Evolutionary conservation across 37 sponge, comb jelly and placozoan genomes (phyloP).

Genomic region (Aplysina aerophoba): DNA sequence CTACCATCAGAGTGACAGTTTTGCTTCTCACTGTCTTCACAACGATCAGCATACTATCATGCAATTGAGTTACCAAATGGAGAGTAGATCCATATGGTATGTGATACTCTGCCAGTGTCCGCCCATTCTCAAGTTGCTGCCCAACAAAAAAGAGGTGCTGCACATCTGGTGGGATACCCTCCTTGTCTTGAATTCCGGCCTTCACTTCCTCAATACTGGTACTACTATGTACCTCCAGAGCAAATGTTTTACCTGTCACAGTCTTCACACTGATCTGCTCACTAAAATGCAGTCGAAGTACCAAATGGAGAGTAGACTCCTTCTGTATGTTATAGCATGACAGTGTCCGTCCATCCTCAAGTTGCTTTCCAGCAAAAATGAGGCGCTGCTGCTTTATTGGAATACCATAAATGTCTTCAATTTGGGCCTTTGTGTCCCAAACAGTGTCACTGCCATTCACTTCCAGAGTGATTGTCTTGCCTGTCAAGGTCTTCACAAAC

Average conservation of each 20-base stretch:
- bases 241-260: constrained; percentile 31
- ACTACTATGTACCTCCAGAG: constrained; percentile 11
- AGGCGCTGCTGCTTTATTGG: neutral
- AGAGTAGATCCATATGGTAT: constrained; percentile 44
- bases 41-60: constrained; percentile 47
- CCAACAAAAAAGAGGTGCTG: constrained; percentile 24
- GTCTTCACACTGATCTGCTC: neutral
- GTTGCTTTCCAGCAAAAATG: neutral
- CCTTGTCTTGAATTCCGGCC: constrained; percentile 30
- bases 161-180: constrained; percentile 41
- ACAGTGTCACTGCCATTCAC: neutral
- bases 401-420: neutral
- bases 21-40: constrained; percentile 47
- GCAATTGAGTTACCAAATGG: constrained; percentile 16
- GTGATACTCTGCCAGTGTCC: neutral
- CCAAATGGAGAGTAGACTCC: neutral
- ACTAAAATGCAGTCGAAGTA: neutral
- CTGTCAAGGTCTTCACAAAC: neutral
- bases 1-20: constrained; percentile 37
- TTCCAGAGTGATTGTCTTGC: constrained; percentile 16
- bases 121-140: neutral
- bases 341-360: constrained; percentile 1
- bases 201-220: constrained; percentile 2
- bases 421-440: neutral
- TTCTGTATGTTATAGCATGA: neutral